phyloP scores from a whole-genome alignment of 2,797 vertebrate species.

The Thripadectes ignobilis region DNA sequence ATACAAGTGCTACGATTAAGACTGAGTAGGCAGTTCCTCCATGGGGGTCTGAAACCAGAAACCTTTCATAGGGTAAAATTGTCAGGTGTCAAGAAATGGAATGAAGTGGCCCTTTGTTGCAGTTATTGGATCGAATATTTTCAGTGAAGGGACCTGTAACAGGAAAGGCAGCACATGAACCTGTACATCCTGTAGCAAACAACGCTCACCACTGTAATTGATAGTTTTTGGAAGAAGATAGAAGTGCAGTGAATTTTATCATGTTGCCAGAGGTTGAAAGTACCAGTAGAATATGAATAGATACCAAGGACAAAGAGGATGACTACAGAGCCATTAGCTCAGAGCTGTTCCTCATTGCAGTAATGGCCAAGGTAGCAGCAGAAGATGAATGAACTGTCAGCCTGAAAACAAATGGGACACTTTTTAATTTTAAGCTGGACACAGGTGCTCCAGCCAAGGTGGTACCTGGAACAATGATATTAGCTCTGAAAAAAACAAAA shows the following conservation, averaged over 20 bases:
- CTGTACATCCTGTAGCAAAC: neutral
- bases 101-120: neutral
- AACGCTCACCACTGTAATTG: neutral
- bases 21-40: neutral
- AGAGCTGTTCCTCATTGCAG: neutral
- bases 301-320: constrained; percentile 55
- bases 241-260: constrained; percentile 19
- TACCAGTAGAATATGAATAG: constrained; percentile 14
- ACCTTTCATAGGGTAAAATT: neutral
- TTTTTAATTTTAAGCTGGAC: constrained; percentile 44
- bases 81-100: neutral
- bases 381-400: constrained; percentile 52
- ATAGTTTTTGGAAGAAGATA: constrained; percentile 11
- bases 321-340: constrained; percentile 37
- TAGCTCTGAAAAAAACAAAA: neutral
- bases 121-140: neutral
- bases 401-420: constrained; percentile 31
- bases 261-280: neutral
- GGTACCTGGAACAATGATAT: neutral
- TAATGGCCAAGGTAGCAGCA: constrained; percentile 11
- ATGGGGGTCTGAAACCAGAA: neutral
- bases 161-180: neutral
- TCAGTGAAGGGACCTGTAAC: neutral
- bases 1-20: neutral
- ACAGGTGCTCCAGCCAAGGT: neutral